Base-by-base conservation (phyloP, 2,113 vertebrate species). In the Pygoscelis antarcticus region DNA sequence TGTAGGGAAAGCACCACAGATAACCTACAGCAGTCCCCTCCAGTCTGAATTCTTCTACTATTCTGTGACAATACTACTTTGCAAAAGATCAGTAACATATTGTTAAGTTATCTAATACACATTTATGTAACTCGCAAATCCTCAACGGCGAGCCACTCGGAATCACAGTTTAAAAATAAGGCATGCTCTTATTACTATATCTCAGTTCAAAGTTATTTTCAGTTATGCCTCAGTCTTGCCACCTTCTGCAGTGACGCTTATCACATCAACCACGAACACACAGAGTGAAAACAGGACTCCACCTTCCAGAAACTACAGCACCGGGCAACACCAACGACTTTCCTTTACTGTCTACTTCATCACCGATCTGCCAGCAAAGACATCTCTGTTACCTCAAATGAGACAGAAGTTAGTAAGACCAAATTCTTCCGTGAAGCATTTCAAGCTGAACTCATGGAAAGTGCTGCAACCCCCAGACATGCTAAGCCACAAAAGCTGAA, bases 251-350 rank as follows among this genome's bases (percentile, higher is more conserved):
- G 38, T 26, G 54, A 64, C 15, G 6, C 55, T 44, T 47, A 82
- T 46, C 87, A 22, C 38, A 11, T 0, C 20, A 23, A 27, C 34
- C 47, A 34, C 0, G 0, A 7, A 16, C 54, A 46, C 32, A n/a
- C 1, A 0, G 2, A 57, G 47, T 1, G 32, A 44, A 54, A 77
- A 11, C 32, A n/a, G 32, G 25, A 40, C 51, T 42, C 44, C 69
- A 26, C 64, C 27, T 83, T 42, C 84, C 78, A 71, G 8, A 60
- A 60, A 8, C 5, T 13, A 14, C 38, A 75, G 61, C 51, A 75
- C 46, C 2, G 0, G 47, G 40, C 64, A 84, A 64, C 54, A 38
- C 40, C 61, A 34, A 0, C 1, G 36, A 4, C 18, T 8, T 1
- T 3, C 54, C 38, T 60, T 10, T 23, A 8, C 51, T 46, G 55